These are phyloP conservation scores for Numenius phaeopus DNA, from an alignment of 2,797 vertebrate genomes.

Conservation along the genomic window DNA sequence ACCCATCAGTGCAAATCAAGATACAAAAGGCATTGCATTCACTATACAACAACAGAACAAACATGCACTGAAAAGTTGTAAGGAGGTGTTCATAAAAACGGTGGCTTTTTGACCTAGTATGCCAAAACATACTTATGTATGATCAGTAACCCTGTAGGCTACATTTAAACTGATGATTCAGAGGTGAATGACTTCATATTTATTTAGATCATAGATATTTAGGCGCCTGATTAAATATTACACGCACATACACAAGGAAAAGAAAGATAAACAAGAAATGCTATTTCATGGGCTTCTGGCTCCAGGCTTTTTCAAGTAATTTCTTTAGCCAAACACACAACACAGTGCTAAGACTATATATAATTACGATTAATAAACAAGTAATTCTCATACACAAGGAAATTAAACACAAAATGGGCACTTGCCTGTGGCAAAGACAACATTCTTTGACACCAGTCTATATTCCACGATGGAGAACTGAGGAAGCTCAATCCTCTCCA, in stretches of 20 bases:
- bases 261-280: neutral
- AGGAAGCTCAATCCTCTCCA: constrained; percentile 94
- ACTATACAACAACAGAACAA: neutral
- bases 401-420: neutral
- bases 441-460: constrained; percentile 95
- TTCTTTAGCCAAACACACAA: neutral
- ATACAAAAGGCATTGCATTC: neutral
- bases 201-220: neutral
- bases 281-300: neutral
- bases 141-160: neutral
- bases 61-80: neutral
- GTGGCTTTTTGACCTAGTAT: neutral
- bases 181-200: neutral
- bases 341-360: neutral
- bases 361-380: neutral
- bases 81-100: neutral
- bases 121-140: neutral
- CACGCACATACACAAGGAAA: neutral
- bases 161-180: constrained; percentile 1
- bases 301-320: neutral
- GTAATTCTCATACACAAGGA: neutral
- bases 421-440: constrained; percentile 97
- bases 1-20: neutral
- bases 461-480: constrained; percentile 98
- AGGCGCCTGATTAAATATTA: neutral